Evolutionary conservation across 2,888 invertebrate species (phyloP), one percentile per base, ranked within the genome.

Genomic region (Boloria euphrosyne): DNA sequence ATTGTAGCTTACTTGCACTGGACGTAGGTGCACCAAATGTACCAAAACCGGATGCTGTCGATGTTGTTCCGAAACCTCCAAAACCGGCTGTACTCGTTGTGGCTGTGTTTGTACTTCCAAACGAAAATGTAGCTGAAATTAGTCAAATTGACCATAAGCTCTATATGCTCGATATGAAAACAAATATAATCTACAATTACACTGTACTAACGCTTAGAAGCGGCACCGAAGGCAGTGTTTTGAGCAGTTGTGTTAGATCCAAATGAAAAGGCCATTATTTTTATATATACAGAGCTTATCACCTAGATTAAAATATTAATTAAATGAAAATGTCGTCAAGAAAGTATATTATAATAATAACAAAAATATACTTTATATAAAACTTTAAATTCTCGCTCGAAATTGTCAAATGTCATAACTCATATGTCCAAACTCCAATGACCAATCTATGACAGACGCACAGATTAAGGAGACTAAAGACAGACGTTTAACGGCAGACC

Each of bases 151-250:
- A 10, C 31, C 31, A 38, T 38, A 7, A 38, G 31, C 10, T 38
- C 2, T 38, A 38, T 10, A 31, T 31, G 1, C 7, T 31, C 31
- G 7, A 31, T 31, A 38, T 38, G 7, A 38, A n/a, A 38, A 38
- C 10, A 38, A 38, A 10, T 1, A 7, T 7, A 18, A 55, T 17
- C 14, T 14, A 43, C 17, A 1, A 44, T 6, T 7, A 13, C 0
- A 22, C 10, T 3, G 3, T 58, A 83, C 93, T 92, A 84, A 94
- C 94, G 93, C 90, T 94, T 94, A 18, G 93, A 87, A 70, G 93
- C 89, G 55, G 92, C 83, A 16, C 93, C 93, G 68, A 94, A 89
- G 44, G 83, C 82, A 51, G 86, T 75, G 69, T 82, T 82, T 77
- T 87, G 89, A 1, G 87, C 76, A 62, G 83, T 76, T 59, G 87